Percentiles rank a stretch among this genome's conserved stretches.
Conservation (phyloP, 2,113 vertebrate genomes). For the Rhineura floridana region DNA sequence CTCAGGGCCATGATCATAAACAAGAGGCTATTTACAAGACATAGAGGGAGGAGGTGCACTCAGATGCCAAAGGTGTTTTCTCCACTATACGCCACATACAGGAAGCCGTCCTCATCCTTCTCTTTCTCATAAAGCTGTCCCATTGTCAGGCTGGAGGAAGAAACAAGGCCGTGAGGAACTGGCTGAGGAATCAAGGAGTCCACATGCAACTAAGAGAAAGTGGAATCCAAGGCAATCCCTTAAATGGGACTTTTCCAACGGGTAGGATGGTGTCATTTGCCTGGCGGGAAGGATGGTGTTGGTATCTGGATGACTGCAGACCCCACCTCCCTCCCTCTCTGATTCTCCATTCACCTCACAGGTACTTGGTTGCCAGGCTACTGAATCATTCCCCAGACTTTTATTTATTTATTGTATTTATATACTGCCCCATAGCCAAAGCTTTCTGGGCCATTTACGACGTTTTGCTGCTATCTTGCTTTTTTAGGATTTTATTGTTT, state of each 20-base stretch:
- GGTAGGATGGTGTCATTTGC: background rate
- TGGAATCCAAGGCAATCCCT: background rate
- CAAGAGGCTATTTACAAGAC: conserved; percentile 78
- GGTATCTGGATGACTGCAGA: too few species aligned
- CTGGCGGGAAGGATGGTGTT: background rate
- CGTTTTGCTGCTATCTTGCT: too few species aligned
- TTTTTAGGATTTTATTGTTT: too few species aligned
- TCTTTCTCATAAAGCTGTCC: conserved; percentile 98
- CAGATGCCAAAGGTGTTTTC: conserved; percentile 95
- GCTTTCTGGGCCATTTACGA: too few species aligned
- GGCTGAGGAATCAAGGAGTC: background rate
- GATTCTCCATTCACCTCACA: too few species aligned
- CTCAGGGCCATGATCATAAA: conserved; percentile 71
- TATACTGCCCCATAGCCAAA: too few species aligned
- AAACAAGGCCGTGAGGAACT: conserved; percentile 10
- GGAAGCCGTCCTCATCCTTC: conserved; percentile 96
- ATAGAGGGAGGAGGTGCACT: conserved; percentile 69
- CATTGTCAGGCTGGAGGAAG: conserved; percentile 90
- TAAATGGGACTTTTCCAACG: background rate
- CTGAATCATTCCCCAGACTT: too few species aligned
- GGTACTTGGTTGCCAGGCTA: too few species aligned
- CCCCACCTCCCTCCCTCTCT: too few species aligned
- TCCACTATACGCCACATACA: conserved; percentile 98
- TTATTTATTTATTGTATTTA: too few species aligned
- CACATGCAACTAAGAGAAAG: background rate